Evolutionary conservation across 2,888 invertebrate genomes (phyloP).

Genomic region (Coenonympha arcania): DNA sequence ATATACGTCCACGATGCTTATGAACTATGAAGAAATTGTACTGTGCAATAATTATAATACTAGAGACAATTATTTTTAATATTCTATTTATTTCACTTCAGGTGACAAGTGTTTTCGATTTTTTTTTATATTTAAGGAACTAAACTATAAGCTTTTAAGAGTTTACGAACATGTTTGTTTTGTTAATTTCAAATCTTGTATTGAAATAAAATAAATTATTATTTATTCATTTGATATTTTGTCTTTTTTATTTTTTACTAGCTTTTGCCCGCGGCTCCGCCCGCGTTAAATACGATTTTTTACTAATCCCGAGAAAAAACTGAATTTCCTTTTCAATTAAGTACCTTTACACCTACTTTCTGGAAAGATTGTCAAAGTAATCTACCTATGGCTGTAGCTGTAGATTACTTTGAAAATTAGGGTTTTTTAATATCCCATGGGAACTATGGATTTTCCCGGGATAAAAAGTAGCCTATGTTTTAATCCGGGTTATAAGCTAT

Average conservation of each 20-base stretch:
- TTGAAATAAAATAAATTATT: constrained; percentile 7
- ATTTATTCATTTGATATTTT: constrained; percentile 12
- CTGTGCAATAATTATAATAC: constrained; percentile 49
- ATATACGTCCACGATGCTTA: constrained; percentile 58
- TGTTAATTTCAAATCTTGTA: constrained; percentile 9
- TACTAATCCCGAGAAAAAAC: too few relatives aligned
- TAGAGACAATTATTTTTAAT: constrained; percentile 29
- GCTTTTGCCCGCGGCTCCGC: neutral
- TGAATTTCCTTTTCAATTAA: too few relatives aligned
- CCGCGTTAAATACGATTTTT: too few relatives aligned
- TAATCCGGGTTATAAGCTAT: too few relatives aligned
- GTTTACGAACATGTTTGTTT: constrained; percentile 5
- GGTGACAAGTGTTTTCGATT: constrained; percentile 14
- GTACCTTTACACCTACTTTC: too few relatives aligned
- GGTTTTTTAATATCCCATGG: too few relatives aligned
- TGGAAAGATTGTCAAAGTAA: too few relatives aligned
- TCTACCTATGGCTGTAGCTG: too few relatives aligned
- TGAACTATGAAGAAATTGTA: constrained; percentile 54
- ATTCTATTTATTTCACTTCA: constrained; percentile 22
- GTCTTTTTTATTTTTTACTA: neutral
- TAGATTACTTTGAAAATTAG: too few relatives aligned
- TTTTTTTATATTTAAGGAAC: neutral
- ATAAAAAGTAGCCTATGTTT: too few relatives aligned
- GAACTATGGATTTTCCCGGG: too few relatives aligned
- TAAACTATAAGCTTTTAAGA: constrained; percentile 1